Evolutionary conservation across 2,797 vertebrate species (phyloP).

Genomic region (Acanthopagrus latus): DNA sequence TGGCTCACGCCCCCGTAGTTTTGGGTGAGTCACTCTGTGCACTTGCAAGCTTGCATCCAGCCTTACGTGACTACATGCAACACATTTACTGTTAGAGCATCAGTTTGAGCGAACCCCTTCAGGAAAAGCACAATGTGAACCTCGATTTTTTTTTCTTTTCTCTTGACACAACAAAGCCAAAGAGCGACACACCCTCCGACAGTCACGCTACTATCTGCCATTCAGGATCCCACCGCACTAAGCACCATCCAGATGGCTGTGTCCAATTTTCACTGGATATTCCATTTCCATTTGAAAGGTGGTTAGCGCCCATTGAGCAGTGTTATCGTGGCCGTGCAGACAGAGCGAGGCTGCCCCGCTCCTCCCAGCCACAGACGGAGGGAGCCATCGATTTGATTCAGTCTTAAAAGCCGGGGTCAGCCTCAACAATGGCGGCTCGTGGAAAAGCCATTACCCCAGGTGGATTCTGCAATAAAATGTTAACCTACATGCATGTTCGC

Average conservation of each 20-base stretch:
- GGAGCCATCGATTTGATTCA: constrained; percentile 81
- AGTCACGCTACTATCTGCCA: constrained; percentile 43
- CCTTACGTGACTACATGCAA: constrained; percentile 51
- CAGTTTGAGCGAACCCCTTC: constrained; percentile 10
- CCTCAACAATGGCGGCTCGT: constrained; percentile 76
- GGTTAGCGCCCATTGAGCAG: constrained; percentile 69
- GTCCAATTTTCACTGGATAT: constrained; percentile 73
- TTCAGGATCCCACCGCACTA: constrained; percentile 39
- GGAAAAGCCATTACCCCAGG: constrained; percentile 81
- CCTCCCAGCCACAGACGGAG: constrained; percentile 64
- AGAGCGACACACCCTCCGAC: constrained; percentile 49
- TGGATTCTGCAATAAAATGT: constrained; percentile 66
- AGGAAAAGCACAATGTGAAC: constrained; percentile 24
- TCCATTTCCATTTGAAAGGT: constrained; percentile 80
- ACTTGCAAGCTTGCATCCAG: constrained; percentile 77
- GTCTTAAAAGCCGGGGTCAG: constrained; percentile 78
- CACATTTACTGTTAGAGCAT: constrained; percentile 19
- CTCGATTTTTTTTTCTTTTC: neutral
- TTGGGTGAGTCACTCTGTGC: constrained; percentile 80
- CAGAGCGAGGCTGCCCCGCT: constrained; percentile 57
- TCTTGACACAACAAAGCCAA: constrained; percentile 46
- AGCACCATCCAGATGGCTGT: constrained; percentile 67
- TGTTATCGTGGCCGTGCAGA: constrained; percentile 78
- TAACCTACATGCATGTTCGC: constrained; percentile 73
- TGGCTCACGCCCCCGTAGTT: constrained; percentile 57